Evolutionary conservation across 2,113 vertebrate species (phyloP).

Genomic region (Panthera uncia): DNA sequence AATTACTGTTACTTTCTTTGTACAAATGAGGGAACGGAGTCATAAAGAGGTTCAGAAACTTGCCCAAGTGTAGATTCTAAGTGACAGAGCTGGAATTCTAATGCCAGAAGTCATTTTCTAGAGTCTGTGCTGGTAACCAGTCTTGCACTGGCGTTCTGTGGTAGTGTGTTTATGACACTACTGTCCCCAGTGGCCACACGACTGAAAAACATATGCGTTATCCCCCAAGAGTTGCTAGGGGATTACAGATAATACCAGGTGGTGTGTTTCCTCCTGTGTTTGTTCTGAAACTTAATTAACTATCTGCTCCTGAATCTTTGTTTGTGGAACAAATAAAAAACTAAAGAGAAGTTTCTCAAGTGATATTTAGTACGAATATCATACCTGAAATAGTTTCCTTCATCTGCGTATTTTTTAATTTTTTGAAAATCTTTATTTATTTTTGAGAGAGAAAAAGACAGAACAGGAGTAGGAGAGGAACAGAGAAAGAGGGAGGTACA

Average conservation of each 20-base stretch:
- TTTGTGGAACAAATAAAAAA: background rate
- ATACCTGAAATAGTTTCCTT: background rate
- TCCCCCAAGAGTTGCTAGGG: background rate
- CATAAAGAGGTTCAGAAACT: background rate
- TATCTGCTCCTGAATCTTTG: background rate
- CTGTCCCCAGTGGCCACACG: fast-evolving
- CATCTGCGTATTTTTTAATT: too few relatives aligned
- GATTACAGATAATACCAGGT: fast-evolving
- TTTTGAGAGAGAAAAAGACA: too few relatives aligned
- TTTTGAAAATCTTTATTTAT: too few relatives aligned
- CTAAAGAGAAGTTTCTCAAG: background rate
- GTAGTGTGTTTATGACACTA: background rate
- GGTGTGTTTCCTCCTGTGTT: background rate
- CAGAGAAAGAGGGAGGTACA: too few relatives aligned
- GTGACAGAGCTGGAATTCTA: background rate
- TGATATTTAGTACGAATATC: background rate
- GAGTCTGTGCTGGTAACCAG: background rate
- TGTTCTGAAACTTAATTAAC: background rate
- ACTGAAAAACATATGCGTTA: too few relatives aligned
- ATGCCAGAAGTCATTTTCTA: background rate
- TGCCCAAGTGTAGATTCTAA: background rate
- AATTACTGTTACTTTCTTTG: background rate
- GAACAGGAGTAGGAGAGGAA: too few relatives aligned
- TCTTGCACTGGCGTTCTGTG: fast-evolving
- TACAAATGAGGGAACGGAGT: background rate